Evolutionary conservation across 2,113 vertebrate species (phyloP).

Genomic region (Vulpes vulpes): DNA sequence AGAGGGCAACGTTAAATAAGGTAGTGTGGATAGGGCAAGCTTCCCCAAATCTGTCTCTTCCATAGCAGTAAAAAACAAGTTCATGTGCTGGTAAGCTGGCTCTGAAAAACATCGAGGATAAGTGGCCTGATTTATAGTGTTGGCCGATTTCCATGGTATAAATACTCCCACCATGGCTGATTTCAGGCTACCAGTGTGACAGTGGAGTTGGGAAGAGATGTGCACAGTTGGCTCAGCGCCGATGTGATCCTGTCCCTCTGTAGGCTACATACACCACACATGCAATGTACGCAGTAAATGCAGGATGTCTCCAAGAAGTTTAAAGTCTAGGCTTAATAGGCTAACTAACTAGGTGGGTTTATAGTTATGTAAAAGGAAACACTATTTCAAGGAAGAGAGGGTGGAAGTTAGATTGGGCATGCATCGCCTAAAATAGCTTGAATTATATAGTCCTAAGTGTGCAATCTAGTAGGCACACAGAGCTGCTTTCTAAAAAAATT

Average conservation of each 20-base stretch:
- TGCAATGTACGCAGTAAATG: not conserved
- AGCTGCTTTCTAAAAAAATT: conserved; percentile 39
- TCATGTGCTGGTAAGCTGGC: not conserved
- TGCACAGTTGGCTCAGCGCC: not conserved
- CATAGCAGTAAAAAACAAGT: not conserved
- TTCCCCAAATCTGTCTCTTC: not conserved
- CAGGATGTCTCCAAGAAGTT: not conserved
- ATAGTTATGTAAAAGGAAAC: not conserved
- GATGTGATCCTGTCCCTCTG: not conserved
- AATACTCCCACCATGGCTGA: not conserved
- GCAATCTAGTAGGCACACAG: not conserved
- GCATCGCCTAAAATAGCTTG: not conserved
- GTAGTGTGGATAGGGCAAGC: not conserved
- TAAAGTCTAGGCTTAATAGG: not conserved
- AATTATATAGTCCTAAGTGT: not conserved
- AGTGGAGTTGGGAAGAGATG: not conserved
- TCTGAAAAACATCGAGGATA: not conserved
- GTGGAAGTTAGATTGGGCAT: not conserved
- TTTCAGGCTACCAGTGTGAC: not conserved
- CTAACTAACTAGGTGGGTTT: not conserved
- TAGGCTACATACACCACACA: not conserved
- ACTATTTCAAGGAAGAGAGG: conserved; percentile 1
- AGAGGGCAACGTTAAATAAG: not conserved
- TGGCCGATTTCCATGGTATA: not conserved
- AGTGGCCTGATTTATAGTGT: not conserved